These are phyloP conservation scores for Thinocorus orbignyianus DNA, from an alignment of 2,113 vertebrate species.

Conservation along the genomic window DNA sequence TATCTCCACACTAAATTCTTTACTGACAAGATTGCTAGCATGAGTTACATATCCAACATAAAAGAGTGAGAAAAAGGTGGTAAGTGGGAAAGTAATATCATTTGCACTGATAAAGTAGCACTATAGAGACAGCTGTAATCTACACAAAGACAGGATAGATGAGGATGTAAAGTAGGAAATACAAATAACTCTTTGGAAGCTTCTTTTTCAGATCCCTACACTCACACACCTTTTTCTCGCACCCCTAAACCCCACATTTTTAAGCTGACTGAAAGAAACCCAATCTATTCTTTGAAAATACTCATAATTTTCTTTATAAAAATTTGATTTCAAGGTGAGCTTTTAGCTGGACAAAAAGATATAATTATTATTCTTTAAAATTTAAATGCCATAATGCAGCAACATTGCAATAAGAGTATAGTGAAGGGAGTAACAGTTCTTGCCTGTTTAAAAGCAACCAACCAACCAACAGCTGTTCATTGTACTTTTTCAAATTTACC, in stretches of 20 bases:
- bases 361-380: not conserved
- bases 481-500: not conserved
- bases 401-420: not conserved
- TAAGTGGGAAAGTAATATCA: not conserved
- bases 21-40: not conserved
- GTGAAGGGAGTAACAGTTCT: not conserved
- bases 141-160: not conserved
- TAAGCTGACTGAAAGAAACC: not conserved
- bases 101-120: not conserved
- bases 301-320: not conserved
- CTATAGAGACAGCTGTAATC: not conserved
- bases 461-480: not conserved
- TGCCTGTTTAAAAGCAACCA: not conserved
- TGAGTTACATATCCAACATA: not conserved
- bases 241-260: rapidly evolving
- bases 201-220: not conserved
- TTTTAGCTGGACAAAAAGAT: not conserved
- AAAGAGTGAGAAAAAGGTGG: not conserved
- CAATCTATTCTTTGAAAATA: not conserved
- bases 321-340: not conserved
- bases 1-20: not conserved
- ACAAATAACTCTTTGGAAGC: not conserved
- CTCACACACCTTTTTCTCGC: not conserved
- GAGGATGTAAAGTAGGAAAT: not conserved
- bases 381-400: not conserved